phyloP scores from a whole-genome alignment of 2,797 vertebrate genomes.

The Macropus fuliginosus region DNA sequence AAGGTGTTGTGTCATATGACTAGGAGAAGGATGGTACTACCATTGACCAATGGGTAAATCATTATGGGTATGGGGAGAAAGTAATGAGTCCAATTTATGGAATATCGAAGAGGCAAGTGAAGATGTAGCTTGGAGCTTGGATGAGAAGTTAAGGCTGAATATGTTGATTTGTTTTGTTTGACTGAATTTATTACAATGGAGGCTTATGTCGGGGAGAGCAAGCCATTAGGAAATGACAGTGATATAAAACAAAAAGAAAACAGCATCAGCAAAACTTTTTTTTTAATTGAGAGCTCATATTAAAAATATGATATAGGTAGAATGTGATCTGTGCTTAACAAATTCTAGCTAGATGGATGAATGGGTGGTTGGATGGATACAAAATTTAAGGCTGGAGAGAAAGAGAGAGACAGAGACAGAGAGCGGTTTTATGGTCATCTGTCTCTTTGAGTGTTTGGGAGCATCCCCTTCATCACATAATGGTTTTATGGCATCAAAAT shows the following conservation, averaged over 20 bases:
- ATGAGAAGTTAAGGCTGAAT: neutral
- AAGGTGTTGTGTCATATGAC: neutral
- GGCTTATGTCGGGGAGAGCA: neutral
- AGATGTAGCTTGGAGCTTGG: neutral
- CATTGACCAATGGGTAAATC: neutral
- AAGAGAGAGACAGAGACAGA: neutral
- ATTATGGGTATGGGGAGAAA: neutral
- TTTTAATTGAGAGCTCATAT: neutral
- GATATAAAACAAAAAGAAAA: neutral
- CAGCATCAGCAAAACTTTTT: neutral
- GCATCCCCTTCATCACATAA: neutral
- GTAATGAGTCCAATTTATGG: neutral
- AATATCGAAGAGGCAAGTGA: neutral
- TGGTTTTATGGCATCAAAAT: neutral
- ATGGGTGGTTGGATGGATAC: neutral
- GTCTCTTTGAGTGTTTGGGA: neutral
- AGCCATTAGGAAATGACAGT: neutral
- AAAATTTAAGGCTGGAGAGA: neutral
- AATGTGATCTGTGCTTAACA: neutral
- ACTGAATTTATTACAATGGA: neutral
- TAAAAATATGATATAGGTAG: neutral
- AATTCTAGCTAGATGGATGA: neutral
- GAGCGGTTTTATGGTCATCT: neutral
- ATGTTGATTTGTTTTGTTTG: neutral
- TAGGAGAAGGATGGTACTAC: neutral